These are phyloP conservation scores for Zygogramma bicolorata DNA, from an alignment of 2,888 invertebrate species.

Conservation along the genomic window DNA sequence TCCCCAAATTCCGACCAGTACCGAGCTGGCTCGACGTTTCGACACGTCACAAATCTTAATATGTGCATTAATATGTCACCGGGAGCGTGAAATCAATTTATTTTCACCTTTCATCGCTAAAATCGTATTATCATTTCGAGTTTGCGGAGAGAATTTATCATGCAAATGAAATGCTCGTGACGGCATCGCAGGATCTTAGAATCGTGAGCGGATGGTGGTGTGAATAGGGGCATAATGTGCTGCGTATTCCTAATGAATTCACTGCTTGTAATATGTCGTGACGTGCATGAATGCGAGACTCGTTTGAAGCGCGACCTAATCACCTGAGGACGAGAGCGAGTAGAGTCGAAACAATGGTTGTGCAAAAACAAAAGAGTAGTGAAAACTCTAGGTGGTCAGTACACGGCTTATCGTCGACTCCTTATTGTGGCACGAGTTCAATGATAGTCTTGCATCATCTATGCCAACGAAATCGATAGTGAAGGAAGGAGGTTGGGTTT, in stretches of 20 bases:
- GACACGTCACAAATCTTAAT: conserved; percentile 64
- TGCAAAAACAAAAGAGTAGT: too few species aligned
- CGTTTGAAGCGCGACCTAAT: neutral
- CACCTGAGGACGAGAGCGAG: neutral
- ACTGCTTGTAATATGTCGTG: conserved; percentile 42
- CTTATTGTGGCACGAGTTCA: too few species aligned
- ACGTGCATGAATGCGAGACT: neutral
- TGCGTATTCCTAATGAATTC: conserved; percentile 54
- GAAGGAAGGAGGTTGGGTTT: too few species aligned
- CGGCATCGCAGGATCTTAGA: conserved; percentile 52
- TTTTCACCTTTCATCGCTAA: conserved; percentile 65
- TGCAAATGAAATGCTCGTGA: conserved; percentile 65
- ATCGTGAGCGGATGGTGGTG: conserved; percentile 40
- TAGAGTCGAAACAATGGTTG: too few species aligned
- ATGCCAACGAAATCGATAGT: too few species aligned
- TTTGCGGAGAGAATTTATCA: conserved; percentile 64
- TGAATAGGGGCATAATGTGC: conserved; percentile 50
- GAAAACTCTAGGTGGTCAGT: too few species aligned
- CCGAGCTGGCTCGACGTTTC: conserved; percentile 51
- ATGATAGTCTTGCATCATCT: too few species aligned
- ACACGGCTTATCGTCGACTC: too few species aligned
- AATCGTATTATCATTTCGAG: conserved; percentile 65
- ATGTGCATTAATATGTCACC: conserved; percentile 68
- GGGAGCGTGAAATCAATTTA: conserved; percentile 67
- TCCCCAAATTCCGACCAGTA: conserved; percentile 50